A percentile compares a stretch with the other conserved stretches of the same genome.
These are phyloP conservation scores for Elysia crispata DNA, from an alignment of 2,888 invertebrate genomes.

Conservation along the genomic window DNA sequence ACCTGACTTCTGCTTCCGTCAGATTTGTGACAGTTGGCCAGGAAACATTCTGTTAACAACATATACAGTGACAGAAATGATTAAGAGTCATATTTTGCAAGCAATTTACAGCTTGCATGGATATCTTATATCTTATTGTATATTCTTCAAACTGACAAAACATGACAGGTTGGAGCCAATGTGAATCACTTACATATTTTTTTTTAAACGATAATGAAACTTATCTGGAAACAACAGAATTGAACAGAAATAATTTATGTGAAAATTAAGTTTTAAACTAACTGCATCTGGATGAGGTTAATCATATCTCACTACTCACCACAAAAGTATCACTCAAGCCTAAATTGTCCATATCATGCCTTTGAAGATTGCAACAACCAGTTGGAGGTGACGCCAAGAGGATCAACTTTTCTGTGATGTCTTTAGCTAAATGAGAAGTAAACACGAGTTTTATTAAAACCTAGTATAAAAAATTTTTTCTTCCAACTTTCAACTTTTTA, in stretches of 20 bases:
- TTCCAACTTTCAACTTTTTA: no score
- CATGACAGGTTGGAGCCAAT: slow-evolving; percentile 18
- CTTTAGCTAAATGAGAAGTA: slow-evolving; percentile 45
- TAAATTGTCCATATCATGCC: no score
- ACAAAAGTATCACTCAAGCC: no score
- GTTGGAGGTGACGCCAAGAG: slow-evolving; percentile 42
- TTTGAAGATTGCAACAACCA: slow-evolving; percentile 46
- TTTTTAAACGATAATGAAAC: no score
- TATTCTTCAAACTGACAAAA: slow-evolving; percentile 47
- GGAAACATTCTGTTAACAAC: slow-evolving; percentile 34
- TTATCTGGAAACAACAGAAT: no score
- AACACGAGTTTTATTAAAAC: no score
- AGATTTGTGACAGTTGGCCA: slow-evolving; percentile 50
- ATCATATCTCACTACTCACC: no score
- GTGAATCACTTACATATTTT: no score
- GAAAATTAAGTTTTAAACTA: no score
- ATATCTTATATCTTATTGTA: slow-evolving; percentile 38
- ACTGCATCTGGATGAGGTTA: no score
- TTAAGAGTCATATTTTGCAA: neutral
- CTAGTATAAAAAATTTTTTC: no score
- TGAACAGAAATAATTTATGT: no score
- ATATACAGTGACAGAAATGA: neutral
- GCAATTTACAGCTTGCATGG: slow-evolving; percentile 7
- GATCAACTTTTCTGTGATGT: slow-evolving; percentile 50
- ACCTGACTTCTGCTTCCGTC: slow-evolving; percentile 45